These are phyloP conservation scores for Cephus rjabovi DNA, from an alignment of 2,888 invertebrate genomes.

Conservation along the genomic window DNA sequence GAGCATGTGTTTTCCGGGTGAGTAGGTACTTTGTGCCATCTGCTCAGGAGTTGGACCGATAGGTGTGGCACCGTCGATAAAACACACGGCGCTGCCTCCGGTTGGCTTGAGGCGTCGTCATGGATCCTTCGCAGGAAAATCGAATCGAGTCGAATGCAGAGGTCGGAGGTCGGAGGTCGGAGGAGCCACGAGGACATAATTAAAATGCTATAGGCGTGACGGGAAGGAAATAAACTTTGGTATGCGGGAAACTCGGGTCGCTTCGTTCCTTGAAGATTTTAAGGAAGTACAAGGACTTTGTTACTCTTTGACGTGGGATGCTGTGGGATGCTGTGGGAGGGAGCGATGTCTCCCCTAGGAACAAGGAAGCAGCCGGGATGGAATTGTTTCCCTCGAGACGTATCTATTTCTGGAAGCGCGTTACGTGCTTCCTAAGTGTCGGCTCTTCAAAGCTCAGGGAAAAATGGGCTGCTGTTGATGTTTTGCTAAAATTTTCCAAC, in stretches of 20 bases:
- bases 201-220: background rate
- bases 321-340: too few species aligned
- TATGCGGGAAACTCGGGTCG: background rate
- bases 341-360: background rate
- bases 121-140: too few species aligned
- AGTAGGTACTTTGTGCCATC: slow-evolving; percentile 48
- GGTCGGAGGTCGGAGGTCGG: background rate
- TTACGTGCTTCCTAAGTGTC: slow-evolving; percentile 33
- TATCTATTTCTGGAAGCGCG: background rate
- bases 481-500: slow-evolving; percentile 29
- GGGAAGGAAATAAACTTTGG: background rate
- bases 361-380: slow-evolving; percentile 1
- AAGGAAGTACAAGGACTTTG: background rate
- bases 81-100: slow-evolving; percentile 8
- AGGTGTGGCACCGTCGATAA: slow-evolving; percentile 43
- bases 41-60: slow-evolving; percentile 43
- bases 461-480: slow-evolving; percentile 41
- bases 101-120: too few species aligned
- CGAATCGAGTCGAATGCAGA: background rate
- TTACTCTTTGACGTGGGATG: background rate
- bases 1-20: slow-evolving; percentile 52
- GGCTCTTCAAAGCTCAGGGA: slow-evolving; percentile 29
- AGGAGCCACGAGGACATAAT: background rate
- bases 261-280: background rate
- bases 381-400: slow-evolving; percentile 1